Base-by-base conservation (phyloP, 2,113 vertebrate species). In the Caranx ignobilis region DNA sequence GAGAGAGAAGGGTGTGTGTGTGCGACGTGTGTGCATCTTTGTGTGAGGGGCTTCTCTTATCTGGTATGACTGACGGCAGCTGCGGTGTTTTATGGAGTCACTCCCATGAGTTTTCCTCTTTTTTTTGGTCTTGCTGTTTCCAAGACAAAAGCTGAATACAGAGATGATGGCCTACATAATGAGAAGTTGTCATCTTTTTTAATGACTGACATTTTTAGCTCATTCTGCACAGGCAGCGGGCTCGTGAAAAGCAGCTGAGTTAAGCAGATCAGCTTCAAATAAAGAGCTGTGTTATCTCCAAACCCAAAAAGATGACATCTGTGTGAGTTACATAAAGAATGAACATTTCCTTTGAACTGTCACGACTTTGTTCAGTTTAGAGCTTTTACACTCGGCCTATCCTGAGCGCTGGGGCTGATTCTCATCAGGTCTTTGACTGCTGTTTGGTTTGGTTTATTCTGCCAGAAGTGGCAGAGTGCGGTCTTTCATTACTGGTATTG, bases 131-230 rank as follows among this genome's bases (percentile, higher is more conserved):
- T 56, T 35, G 7, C 54, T 47, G 56, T 71, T 79, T 82, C 50
- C 21, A 26, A 84, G 83, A 84, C 61, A 70, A 81, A 82, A 52
- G 72, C 77, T 57, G 60, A 71, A 73, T 6, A 61, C 47, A 69
- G 43, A 77, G 61, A 76, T 26, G 79, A 62, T 85, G 85, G 63
- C 90, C 86, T 78, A 90, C 81, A 85, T 84, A 75, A 63, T 68
- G 50, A 81, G 45, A 89, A 87, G 75, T 78, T 89, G 70, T 83
- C 57, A 71, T 68, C 59, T 59, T 39, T 62, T 64, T 35, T 72
- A 59, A 84, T 81, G 59, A 66, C 39, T 32, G 50, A 74, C 72
- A 85, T 83, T 89, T 90, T 88, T 83, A 91, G 80, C 80, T 69
- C 55, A 41, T 54, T 78, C 56, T 55, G 54, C 37, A 2, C 41